Percentiles rank a stretch among this genome's conserved stretches.
Conservation (phyloP, 2,797 vertebrate species). For the Apodemus agrarius region DNA sequence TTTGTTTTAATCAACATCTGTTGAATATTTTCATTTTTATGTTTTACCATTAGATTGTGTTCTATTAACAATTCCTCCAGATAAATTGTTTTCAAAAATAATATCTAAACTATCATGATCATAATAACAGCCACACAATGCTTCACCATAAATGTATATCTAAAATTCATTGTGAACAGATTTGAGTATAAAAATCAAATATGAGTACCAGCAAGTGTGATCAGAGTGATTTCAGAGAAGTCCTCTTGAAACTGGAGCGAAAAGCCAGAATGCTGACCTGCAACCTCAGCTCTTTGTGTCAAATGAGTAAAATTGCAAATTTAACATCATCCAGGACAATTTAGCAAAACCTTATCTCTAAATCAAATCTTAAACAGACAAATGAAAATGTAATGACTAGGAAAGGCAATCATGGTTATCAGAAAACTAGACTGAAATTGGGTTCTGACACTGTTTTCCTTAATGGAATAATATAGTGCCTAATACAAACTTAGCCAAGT, state of each 20-base stretch:
- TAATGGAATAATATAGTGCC: not conserved
- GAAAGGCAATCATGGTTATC: not conserved
- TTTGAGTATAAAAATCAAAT: not conserved
- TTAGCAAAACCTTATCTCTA: not conserved
- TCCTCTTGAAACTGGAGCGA: not conserved
- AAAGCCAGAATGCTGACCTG: not conserved
- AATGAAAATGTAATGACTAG: not conserved
- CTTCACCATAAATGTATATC: not conserved
- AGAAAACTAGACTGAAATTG: not conserved
- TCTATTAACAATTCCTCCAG: not conserved
- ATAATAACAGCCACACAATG: not conserved
- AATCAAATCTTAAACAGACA: not conserved
- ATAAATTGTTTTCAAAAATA: not conserved
- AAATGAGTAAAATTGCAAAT: not conserved
- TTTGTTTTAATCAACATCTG: not conserved
- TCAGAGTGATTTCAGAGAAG: not conserved
- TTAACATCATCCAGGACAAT: not conserved
- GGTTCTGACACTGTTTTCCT: not conserved
- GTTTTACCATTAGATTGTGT: constrained; percentile 18
- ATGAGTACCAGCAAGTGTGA: not conserved
- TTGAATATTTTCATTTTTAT: constrained; percentile 6
- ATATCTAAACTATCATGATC: not conserved
- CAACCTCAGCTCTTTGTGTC: not conserved
- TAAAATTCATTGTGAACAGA: not conserved
- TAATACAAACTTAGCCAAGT: constrained; percentile 1